Base-by-base conservation (phyloP, 2,797 vertebrate genomes). In the Octomys mimax region DNA sequence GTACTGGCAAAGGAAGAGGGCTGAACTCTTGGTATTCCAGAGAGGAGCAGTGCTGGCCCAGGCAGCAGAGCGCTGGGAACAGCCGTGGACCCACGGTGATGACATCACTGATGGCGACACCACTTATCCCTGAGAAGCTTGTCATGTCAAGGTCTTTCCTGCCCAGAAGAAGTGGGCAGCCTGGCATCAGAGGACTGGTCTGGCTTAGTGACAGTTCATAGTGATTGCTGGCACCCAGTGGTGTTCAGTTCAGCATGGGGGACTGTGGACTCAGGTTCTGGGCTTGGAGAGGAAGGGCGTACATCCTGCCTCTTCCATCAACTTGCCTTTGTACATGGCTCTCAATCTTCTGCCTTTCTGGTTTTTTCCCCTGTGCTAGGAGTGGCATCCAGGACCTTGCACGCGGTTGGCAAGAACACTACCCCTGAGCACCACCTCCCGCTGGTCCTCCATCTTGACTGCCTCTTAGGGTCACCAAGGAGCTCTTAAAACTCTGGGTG, bases 11-110 rank as follows among this genome's bases (percentile, higher is more conserved):
- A 78, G 77, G 33, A 95, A 86, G 77, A 39, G 79, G 61, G 62
- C 42, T 52, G 85, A 49, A 73, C 49, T 75, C 62, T 49, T 39
- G 81, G 64, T 83, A 91, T 92, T 95, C 78, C 89, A 61, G 87
- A 61, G 83, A 82, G 7, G 36, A 59, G 36, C 39, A 81, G 14
- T 28, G 83, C n/a, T 78, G 49, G 33, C 85, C 66, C 36, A n/a
- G 46, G 59, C 6, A 6, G 68, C 31, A 61, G 80, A n/a, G 5
- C 46, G 52, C 33, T 2, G 81, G 83, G 75, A 18, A 62, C 24
- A 39, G 39, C n/a, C 49, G 0, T 9, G 26, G 61, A 71, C 4
- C 46, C 24, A 16, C 36, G n/a, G 5, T 0, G n/a, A 31, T 31
- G 24, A 4, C 22, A 26, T 26, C 52, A 84, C 46, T 42, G 96